Evolutionary conservation across 2,888 invertebrate genomes (phyloP).

Genomic region (Sthenelais limicola): DNA sequence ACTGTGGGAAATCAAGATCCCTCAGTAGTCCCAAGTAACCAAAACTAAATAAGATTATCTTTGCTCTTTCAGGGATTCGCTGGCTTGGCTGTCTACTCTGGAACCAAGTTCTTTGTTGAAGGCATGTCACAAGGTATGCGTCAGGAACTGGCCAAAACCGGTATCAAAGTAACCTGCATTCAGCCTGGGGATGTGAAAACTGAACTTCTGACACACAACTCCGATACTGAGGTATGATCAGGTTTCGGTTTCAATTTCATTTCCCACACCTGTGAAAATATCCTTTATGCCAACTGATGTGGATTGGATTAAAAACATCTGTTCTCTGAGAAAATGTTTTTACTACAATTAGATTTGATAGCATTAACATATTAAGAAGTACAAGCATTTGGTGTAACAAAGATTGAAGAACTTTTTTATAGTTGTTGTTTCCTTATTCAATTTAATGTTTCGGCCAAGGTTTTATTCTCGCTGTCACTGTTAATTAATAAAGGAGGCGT

Average conservation of each 20-base stretch:
- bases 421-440: too few relatives aligned
- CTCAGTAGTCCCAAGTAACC: too few relatives aligned
- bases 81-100: slow-evolving; percentile 73
- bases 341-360: not conserved
- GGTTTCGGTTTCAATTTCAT: too few relatives aligned
- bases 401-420: too few relatives aligned
- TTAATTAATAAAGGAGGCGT: too few relatives aligned
- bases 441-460: too few relatives aligned
- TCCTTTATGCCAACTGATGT: too few relatives aligned
- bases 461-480: too few relatives aligned
- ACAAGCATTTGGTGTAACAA: slow-evolving; percentile 9
- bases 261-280: too few relatives aligned
- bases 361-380: not conserved
- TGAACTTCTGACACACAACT: slow-evolving; percentile 64
- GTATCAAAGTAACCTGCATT: slow-evolving; percentile 71
- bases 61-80: slow-evolving; percentile 66
- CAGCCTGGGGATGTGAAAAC: slow-evolving; percentile 73
- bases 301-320: too few relatives aligned
- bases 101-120: slow-evolving; percentile 73
- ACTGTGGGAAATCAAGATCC: too few relatives aligned
- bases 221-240: slow-evolving; percentile 70
- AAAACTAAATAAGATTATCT: not conserved
- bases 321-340: too few relatives aligned
- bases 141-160: slow-evolving; percentile 67
- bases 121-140: slow-evolving; percentile 71